phyloP scores from a whole-genome alignment of 2,797 vertebrate species.

The Valencia hispanica region DNA sequence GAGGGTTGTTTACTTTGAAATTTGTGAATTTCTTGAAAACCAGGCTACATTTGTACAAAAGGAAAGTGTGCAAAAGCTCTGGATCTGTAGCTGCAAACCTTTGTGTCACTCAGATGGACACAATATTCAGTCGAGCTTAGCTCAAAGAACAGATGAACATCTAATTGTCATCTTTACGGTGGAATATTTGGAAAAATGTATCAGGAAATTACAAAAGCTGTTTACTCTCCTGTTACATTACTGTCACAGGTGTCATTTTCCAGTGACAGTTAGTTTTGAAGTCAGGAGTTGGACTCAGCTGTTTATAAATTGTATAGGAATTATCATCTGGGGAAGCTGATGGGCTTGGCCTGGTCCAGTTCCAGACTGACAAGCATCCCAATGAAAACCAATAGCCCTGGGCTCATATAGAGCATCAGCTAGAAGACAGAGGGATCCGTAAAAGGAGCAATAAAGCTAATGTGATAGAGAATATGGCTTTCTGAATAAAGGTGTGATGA shows the following conservation, averaged over 20 bases:
- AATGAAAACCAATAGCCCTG: constrained; percentile 77
- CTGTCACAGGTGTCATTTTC: constrained; percentile 25
- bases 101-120: neutral
- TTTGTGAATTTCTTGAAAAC: constrained; percentile 27
- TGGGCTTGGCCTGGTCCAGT: constrained; percentile 56
- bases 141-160: constrained; percentile 1
- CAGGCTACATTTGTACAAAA: constrained; percentile 13
- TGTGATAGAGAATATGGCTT: constrained; percentile 83
- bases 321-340: constrained; percentile 55
- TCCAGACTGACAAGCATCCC: constrained; percentile 71
- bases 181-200: constrained; percentile 15
- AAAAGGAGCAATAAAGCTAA: constrained; percentile 85
- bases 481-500: constrained; percentile 80
- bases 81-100: neutral
- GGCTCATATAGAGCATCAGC: constrained; percentile 78
- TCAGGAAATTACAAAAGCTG: constrained; percentile 30
- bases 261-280: constrained; percentile 49
- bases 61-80: constrained; percentile 8
- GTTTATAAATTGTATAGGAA: constrained; percentile 69
- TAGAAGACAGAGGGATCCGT: constrained; percentile 73
- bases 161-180: constrained; percentile 16
- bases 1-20: constrained; percentile 16
- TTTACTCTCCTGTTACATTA: constrained; percentile 44
- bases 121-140: neutral
- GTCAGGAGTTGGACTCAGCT: constrained; percentile 52